A percentile compares a stretch with the other conserved stretches of the same genome.
Evolutionary conservation across 2,797 vertebrate genomes (phyloP).

Genomic region (Falco columbarius): DNA sequence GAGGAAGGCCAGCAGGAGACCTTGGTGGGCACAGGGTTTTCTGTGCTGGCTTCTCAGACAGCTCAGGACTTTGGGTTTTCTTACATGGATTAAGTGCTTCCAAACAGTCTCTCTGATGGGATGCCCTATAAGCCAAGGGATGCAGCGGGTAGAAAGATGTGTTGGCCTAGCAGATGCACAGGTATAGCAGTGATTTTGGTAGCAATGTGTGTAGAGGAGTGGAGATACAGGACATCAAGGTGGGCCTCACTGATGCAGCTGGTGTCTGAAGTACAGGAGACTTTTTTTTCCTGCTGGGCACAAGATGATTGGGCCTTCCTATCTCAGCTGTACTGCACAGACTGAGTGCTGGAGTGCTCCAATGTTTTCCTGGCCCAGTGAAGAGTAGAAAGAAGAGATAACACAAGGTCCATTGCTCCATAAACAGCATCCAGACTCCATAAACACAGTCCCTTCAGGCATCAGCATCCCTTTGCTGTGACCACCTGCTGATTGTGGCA

Average conservation of each 20-base stretch:
- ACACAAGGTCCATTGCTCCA: background rate
- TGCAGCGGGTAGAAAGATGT: background rate
- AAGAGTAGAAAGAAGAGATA: background rate
- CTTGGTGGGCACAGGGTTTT: background rate
- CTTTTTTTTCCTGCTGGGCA: background rate
- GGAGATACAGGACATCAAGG: background rate
- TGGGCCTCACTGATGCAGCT: background rate
- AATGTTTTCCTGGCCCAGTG: background rate
- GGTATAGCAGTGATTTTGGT: background rate
- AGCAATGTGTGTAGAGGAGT: background rate
- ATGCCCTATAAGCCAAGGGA: background rate
- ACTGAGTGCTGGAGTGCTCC: background rate
- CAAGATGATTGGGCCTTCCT: background rate
- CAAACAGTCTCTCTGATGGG: background rate
- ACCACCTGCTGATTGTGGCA: background rate
- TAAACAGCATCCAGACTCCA: background rate
- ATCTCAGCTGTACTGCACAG: background rate
- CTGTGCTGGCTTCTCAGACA: background rate
- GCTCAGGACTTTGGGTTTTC: background rate
- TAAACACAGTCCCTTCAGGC: background rate
- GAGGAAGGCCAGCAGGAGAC: background rate
- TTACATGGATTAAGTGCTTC: background rate
- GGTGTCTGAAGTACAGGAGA: background rate
- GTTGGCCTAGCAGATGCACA: background rate
- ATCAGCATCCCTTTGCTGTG: background rate